Percentiles rank a stretch among this genome's conserved stretches.
These are phyloP conservation scores for Machaerirhynchus nigripectus DNA, from an alignment of 2,113 vertebrate genomes.

Conservation along the genomic window DNA sequence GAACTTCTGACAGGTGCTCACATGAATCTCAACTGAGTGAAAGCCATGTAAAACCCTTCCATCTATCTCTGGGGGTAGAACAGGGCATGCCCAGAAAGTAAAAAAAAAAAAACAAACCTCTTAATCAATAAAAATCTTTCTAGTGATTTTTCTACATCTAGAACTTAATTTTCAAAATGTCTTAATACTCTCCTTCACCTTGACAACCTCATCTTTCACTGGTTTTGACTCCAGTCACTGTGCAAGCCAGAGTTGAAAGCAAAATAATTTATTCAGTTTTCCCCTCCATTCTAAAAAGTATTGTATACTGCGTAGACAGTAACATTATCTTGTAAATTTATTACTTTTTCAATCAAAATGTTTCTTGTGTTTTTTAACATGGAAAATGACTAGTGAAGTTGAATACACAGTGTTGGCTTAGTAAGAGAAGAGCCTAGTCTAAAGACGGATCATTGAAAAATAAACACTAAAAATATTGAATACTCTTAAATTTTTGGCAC, in stretches of 20 bases:
- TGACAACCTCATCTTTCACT: neutral
- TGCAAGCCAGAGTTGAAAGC: neutral
- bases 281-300: neutral
- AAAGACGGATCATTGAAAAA: neutral
- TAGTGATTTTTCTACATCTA: neutral
- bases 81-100: neutral
- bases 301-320: neutral
- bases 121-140: neutral
- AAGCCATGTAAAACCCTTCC: rapidly evolving
- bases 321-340: neutral
- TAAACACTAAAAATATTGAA: neutral
- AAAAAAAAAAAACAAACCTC: neutral
- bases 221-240: neutral
- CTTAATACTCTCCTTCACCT: neutral
- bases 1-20: neutral
- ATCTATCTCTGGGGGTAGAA: neutral
- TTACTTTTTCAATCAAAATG: neutral
- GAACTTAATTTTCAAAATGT: neutral
- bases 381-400: neutral
- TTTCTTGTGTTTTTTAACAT: neutral
- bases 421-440: neutral
- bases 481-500: neutral
- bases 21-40: neutral
- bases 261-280: rapidly evolving
- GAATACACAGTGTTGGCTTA: rapidly evolving